Evolutionary conservation across 2,888 invertebrate species (phyloP), one percentile per base, ranked within the genome.

Genomic region (Loripinus fragilis): DNA sequence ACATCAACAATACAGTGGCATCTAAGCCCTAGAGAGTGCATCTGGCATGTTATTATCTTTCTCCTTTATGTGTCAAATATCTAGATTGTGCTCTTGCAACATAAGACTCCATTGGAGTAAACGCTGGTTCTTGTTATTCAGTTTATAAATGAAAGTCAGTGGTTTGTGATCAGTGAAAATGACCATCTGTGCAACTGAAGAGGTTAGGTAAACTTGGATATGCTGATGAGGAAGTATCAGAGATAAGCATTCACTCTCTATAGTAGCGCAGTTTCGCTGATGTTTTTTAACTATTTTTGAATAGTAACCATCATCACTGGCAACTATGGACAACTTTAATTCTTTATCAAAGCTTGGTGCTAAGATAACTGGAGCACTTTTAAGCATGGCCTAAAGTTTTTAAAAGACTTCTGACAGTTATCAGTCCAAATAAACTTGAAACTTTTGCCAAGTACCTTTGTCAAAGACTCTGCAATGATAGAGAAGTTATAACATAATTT

Each of bases 271-370:
- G 28, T 55, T 55, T 28, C 55, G 23, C 55, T 55, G 55, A 55
- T 55, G 55, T 17, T 55, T 55, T 7, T 55, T 55, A 55, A 28
- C 23, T 28, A 28, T 55, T 55, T 55, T 55, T 7, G 55, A 28
- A 25, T 28, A 55, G 30, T 55, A 55, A 55, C 55, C 23, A 23
- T 28, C 55, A 45, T 78, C 78, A 55, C 78, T 72, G n/a, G 80
- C 80, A 74, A 86, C 85, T 25, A 81, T 80, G 28, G 72, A 69
- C 8, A 87, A 41, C 35, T 67, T 80, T 45, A 83, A 80, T 17
- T 38, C 25, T 42, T 20, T n/a, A n/a, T n/a, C n/a, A n/a, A n/a
- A n/a, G n/a, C n/a, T n/a, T n/a, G n/a, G n/a, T n/a, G n/a, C n/a
- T 38, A n/a, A 41, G 25, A 85, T 52, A 42, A 85, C 80, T 55